Base-by-base conservation (phyloP, 2,797 vertebrate species). In the Pangasius krempfi region DNA sequence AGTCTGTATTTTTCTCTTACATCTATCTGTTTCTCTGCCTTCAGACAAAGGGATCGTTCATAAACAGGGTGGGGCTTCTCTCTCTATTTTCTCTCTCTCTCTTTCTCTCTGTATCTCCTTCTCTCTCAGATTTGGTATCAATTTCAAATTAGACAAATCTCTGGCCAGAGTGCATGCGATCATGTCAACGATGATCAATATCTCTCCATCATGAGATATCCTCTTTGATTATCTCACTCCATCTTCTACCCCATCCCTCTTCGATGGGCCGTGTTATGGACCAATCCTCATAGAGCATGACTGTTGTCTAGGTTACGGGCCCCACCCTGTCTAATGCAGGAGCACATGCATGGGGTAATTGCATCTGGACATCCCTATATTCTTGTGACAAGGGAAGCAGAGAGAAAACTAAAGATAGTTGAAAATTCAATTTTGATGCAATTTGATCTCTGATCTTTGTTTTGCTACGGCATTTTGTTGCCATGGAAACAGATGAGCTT, bases 401-500 rank as follows among this genome's bases (percentile, higher is more conserved):
- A 84, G 0, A n/a, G 33, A 25, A 40, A n/a, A 44, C 50, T 60
- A 27, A 13, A 54, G 20, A 66, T 79, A 18, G 27, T 52, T 87
- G n/a, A 22, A 68, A 80, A 47, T 80, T 84, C 12, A 1, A 79
- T 86, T 52, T 73, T 27, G 22, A 60, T 52, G 68, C 70, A 44
- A 56, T 62, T n/a, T 18, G 22, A 68, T 52, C 33, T 40, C 47
- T 70, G 47, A 90, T 88, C 80, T 44, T 90, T 91, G 89, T 86
- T 90, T 90, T 91, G 92, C 92, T 90, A 76, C 73, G 82, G 62
- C 56, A 88, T 75, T 72, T 30, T 88, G 93, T 95, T 88, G 79
- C 94, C 91, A 93, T 95, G 92, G 93, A 22, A 81, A 95, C 87
- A 30, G 90, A 84, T 87, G 88, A 86, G 91, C 86, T 91, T 90